Evolutionary conservation across 2,797 vertebrate genomes (phyloP).

Genomic region (Babyrousa celebensis): DNA sequence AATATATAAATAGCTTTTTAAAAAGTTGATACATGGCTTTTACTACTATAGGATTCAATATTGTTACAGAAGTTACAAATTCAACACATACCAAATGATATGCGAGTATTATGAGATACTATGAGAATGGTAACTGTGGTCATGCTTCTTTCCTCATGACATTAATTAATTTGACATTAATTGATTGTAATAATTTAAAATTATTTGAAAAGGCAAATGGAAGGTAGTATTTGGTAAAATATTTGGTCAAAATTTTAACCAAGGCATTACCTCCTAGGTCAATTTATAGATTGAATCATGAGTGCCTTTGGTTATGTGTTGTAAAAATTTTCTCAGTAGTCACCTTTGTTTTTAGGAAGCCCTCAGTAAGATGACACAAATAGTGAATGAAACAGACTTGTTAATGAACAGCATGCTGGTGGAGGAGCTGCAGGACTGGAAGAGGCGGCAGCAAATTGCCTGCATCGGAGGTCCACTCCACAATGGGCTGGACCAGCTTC

Average conservation of each 20-base stretch:
- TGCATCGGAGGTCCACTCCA: conserved; percentile 97
- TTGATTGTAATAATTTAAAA: not conserved
- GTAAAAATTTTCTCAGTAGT: not conserved
- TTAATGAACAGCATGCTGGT: conserved; percentile 94
- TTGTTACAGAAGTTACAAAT: not conserved
- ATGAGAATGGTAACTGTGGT: not conserved
- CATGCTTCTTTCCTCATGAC: conserved; percentile 4
- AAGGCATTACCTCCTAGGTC: not conserved
- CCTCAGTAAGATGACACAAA: conserved; percentile 95
- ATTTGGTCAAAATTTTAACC: conserved; percentile 36
- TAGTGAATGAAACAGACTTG: conserved; percentile 95
- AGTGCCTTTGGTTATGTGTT: not conserved
- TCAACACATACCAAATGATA: not conserved
- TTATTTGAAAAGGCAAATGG: conserved; percentile 2
- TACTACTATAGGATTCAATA: not conserved
- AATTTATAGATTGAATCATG: not conserved
- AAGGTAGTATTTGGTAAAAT: not conserved
- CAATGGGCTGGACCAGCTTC: conserved; percentile 96
- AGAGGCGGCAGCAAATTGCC: conserved; percentile 96
- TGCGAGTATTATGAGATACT: not conserved
- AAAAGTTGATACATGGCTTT: not conserved
- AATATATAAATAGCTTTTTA: not conserved
- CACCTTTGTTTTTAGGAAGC: conserved; percentile 92
- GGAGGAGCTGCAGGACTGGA: conserved; percentile 97
- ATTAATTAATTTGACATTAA: not conserved